Evolutionary conservation across 2,888 invertebrate genomes (phyloP), one percentile per base, ranked within the genome.

Genomic region (Chrysolina americana): DNA sequence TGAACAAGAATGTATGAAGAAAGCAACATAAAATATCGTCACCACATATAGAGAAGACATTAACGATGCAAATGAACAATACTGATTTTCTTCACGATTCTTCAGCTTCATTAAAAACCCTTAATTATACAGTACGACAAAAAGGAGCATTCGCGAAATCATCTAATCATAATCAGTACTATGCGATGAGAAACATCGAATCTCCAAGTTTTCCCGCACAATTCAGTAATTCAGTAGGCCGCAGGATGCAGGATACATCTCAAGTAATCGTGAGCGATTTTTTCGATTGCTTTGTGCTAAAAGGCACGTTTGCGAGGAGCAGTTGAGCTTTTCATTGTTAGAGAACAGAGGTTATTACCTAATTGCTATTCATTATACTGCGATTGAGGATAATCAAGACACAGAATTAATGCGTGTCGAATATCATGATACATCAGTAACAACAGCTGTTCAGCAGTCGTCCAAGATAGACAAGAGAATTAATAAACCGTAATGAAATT

Each of bases 81-180:
- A 19, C 17, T 1, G 17, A 11, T 17, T 53, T 19, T 53, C 21
- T 19, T 53, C 53, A 53, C 53, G 59, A 59, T 59, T 59, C 23
- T 59, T 59, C 59, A 15, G 59, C 28, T n/a, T 28, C 28, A 28
- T 28, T 23, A 59, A 28, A 59, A 15, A 23, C 59, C 59, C 28
- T n/a, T n/a, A n/a, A 10, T 23, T 13, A 28, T 59, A 15, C 17
- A 59, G 5, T 5, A 17, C 1, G 23, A 28, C 5, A 59, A 59
- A 59, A 4, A 28, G 6, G 15, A 13, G 1, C 10, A 28, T 59
- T 15, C 59, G 0, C 13, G 15, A n/a, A 59, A 28, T 59, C 15
- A 59, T 59, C 59, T 9, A 28, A 59, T 59, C 59, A 23, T 59
- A 28, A 59, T 59, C 59, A 28, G 28, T 28, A 28, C n/a, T 28